These are phyloP conservation scores for Oxytorus armatus DNA, from an alignment of 2,888 invertebrate species.

Conservation along the genomic window DNA sequence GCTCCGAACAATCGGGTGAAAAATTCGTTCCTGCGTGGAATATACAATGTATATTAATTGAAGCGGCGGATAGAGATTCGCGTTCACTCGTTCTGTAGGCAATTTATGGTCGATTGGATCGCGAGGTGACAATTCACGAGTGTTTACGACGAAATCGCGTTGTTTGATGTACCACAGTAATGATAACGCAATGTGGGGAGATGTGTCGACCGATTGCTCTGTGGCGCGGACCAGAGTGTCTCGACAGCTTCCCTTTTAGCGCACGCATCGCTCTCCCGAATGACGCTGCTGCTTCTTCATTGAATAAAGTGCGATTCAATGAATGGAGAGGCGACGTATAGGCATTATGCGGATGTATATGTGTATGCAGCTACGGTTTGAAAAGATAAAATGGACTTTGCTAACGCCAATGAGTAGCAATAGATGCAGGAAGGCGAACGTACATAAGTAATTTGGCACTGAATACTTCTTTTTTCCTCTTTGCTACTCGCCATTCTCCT, in stretches of 20 bases:
- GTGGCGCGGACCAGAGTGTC: slow-evolving; percentile 61
- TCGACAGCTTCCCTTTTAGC: slow-evolving; percentile 73
- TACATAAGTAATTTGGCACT: background rate
- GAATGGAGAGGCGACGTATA: slow-evolving; percentile 60
- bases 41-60: background rate
- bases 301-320: slow-evolving; percentile 72
- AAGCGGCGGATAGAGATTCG: background rate
- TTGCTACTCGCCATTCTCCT: background rate
- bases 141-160: slow-evolving; percentile 46
- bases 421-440: background rate
- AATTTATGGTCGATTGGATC: background rate
- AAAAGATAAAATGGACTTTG: slow-evolving; percentile 6
- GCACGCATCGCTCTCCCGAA: slow-evolving; percentile 46
- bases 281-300: slow-evolving; percentile 58
- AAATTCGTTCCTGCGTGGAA: too few relatives aligned
- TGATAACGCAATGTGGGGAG: background rate
- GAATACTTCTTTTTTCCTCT: background rate
- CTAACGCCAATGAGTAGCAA: background rate
- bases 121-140: slow-evolving; percentile 61
- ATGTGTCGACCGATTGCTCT: slow-evolving; percentile 2
- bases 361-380: slow-evolving; percentile 5
- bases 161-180: slow-evolving; percentile 2
- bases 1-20: too few relatives aligned
- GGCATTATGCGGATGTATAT: background rate
- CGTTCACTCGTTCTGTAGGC: slow-evolving; percentile 1